Evolutionary conservation across 92 coral and sea anemone genomes (phyloP).

Genomic region (Siderastrea radians): DNA sequence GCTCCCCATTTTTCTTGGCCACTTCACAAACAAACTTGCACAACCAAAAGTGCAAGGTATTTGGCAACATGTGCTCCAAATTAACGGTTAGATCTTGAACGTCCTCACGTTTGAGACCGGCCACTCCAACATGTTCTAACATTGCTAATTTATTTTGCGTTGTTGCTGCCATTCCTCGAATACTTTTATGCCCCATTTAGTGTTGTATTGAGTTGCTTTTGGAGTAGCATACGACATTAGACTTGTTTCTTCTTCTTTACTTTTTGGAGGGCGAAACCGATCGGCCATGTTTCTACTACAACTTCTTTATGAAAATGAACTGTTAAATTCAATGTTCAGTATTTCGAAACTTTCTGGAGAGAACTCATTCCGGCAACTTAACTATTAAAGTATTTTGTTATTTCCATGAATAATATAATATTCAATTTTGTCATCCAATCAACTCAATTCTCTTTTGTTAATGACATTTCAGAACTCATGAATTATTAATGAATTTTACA

Average conservation of each 20-base stretch:
- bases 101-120: neutral
- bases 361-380: no score
- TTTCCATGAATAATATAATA: no score
- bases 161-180: conserved; percentile 3
- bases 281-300: no score
- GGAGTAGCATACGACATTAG: neutral
- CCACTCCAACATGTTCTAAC: neutral
- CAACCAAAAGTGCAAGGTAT: neutral
- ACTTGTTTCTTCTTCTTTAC: neutral
- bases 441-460: no score
- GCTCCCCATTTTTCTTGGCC: neutral
- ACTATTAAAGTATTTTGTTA: no score
- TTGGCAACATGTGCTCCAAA: neutral
- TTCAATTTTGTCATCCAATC: no score
- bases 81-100: neutral
- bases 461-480: no score
- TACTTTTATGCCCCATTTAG: neutral
- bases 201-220: neutral
- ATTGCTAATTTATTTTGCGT: neutral
- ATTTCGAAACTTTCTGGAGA: no score
- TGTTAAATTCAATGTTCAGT: no score
- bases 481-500: no score
- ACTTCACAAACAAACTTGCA: neutral
- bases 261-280: no score
- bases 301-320: no score